Evolutionary conservation across 30 jellyfish, hydroid and myxozoan species (phyloP), one percentile per base, ranked within the genome.

Genomic region (Pelagia noctiluca): DNA sequence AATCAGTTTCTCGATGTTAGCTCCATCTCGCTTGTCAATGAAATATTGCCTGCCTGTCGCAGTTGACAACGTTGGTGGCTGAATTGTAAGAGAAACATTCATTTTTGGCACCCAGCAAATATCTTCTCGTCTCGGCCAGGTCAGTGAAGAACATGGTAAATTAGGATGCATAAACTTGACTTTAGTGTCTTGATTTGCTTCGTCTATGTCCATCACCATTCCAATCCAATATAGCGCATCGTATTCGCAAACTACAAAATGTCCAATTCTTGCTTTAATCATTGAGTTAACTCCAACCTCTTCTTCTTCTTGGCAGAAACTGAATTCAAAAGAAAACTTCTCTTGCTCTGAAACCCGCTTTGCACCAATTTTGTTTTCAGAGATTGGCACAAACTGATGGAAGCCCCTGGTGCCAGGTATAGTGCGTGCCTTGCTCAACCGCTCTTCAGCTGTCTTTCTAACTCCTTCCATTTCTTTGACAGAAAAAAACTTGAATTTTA

Each of bases 301-400:
- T 3, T 28, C 54, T 50, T 62, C 32, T n/a, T 62, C 85, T 19
- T 2, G 13, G 29, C 13, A 24, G 22, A 79, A 46, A 47, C 64
- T 0, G 46, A 79, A 65, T 35, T 48, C 74, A 18, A 49, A 10
- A 10, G 24, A 70, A 79, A 3, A 35, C 10, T 12, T 23, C 1
- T 33, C 35, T 32, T 62, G 84, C 1, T 35, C 69, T 3, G 84
- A 78, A 23, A 78, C 84, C 1, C 86, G 66, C 84, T 79, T 79
- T 22, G 54, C 83, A 0, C 48, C 83, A 65, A 79, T 79, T 5
- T 22, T 32, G 3, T 46, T 62, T 22, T 16, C 36, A 0, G 85
- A 61, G 16, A 61, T 63, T 25, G 96, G 96, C 12, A 25, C 78
- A 75, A 85, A 74, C 62, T 85, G 96, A 76, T 85, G 93, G 71